Evolutionary conservation across 2,888 invertebrate species (phyloP), one percentile per base, ranked within the genome.

Genomic region (Kuschelorhynchus macadamiae): DNA sequence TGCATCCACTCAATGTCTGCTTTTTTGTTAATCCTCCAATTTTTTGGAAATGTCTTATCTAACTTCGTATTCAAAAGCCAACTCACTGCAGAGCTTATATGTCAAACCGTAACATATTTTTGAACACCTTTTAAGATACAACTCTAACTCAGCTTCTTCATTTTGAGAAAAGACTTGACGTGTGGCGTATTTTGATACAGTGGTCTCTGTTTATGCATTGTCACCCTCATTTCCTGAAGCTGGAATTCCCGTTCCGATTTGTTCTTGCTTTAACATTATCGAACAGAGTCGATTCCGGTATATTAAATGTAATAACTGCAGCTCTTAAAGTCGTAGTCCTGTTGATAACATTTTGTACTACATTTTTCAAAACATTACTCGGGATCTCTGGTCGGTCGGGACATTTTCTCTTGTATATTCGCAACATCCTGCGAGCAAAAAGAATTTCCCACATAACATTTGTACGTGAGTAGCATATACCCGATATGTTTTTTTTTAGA

Each of bases 101-200:
- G 49, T 41, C 49, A 60, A 60, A 20, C 60, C 49, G 50, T 60
- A 60, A 39, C 50, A 49, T 39, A 60, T 60, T 21, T 60, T 50
- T 36, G 60, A 60, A 60, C 20, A 60, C 49, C 21, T 47, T 50
- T 33, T 60, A 42, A 53, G 44, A 62, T 62, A 62, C 33, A 41
- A 25, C 32, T 53, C 62, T 44, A 53, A 50, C 33, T 62, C 53
- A 36, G 30, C 53, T 53, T 41, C 52, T 44, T 62, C 52, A 21
- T 62, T 50, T 53, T 32, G 44, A 42, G 42, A 53, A 18, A 52
- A 62, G 16, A 62, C 62, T 53, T 41, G 62, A 25, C 53, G 52
- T 39, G 52, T 53, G 39, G 14, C 52, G 17, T 62, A 62, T 41
- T 62, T 62, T 62, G 52, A 42, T 47, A 25, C 46, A 47, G 30